These are phyloP conservation scores for Anastrepha obliqua DNA, from an alignment of 1,140 invertebrate species.

Conservation along the genomic window DNA sequence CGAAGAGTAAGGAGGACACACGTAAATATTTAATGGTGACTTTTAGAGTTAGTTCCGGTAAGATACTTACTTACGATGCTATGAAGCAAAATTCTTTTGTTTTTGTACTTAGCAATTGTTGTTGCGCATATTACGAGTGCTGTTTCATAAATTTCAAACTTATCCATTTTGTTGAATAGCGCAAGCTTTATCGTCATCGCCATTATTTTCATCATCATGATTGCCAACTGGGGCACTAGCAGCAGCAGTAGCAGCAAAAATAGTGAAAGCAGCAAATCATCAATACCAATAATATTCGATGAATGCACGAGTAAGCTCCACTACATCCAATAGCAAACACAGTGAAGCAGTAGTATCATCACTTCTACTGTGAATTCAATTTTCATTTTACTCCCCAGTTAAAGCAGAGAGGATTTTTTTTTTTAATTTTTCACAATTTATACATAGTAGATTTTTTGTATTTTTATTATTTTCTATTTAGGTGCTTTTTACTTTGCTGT, in stretches of 20 bases:
- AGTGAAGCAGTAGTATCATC: neutral
- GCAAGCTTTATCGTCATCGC: slow-evolving; percentile 13
- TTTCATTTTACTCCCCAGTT: slow-evolving; percentile 28
- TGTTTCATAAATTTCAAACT: slow-evolving; percentile 38
- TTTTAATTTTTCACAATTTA: neutral
- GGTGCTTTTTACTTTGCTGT: neutral
- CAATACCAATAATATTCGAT: slow-evolving; percentile 33
- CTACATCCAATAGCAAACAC: neutral
- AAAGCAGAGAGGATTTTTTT: neutral
- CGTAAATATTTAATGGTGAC: slow-evolving; percentile 55
- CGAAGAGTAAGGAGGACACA: neutral
- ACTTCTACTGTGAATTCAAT: slow-evolving; percentile 14
- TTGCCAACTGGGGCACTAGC: neutral
- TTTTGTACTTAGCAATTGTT: neutral
- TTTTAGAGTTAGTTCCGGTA: slow-evolving; percentile 54
- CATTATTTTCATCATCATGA: slow-evolving; percentile 31
- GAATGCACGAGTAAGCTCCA: neutral
- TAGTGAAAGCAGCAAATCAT: neutral
- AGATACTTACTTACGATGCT: slow-evolving; percentile 21
- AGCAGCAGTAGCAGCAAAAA: neutral
- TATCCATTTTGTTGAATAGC: slow-evolving; percentile 31
- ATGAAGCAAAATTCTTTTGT: neutral
- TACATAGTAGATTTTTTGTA: neutral
- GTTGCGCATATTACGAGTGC: slow-evolving; percentile 29
- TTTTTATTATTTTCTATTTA: neutral